Conservation (phyloP, 2,888 invertebrate genomes). For the Epsilonema sp. region DNA sequence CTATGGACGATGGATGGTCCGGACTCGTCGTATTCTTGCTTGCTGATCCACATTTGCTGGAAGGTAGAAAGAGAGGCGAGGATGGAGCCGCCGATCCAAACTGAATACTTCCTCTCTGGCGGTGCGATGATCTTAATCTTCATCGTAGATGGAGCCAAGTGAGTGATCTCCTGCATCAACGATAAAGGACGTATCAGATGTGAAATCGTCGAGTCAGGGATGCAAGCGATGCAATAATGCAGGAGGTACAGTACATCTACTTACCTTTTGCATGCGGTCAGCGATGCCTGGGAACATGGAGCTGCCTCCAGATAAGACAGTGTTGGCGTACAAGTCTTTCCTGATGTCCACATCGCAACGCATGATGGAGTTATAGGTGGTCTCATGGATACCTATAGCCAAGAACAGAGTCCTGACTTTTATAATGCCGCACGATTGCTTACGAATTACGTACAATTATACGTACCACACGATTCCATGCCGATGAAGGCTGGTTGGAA, state of each 20-base stretch:
- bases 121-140: conserved; percentile 37
- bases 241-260: no score
- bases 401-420: no score
- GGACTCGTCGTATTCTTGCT: conserved; percentile 90
- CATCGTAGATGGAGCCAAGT: conserved; percentile 46
- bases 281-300: conserved; percentile 91
- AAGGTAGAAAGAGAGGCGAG: conserved; percentile 70
- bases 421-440: no score
- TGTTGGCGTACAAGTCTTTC: conserved; percentile 60
- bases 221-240: no score
- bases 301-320: conserved; percentile 13
- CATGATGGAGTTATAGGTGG: conserved; percentile 73
- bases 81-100: conserved; percentile 95
- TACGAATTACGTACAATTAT: no score
- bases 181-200: no score
- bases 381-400: conserved; percentile 74
- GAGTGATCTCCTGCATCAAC: conserved; percentile 82
- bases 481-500: conserved; percentile 29
- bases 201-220: no score
- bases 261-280: conserved; percentile 89
- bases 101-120: conserved; percentile 87
- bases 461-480: conserved; percentile 59
- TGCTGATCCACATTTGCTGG: conserved; percentile 88
- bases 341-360: conserved; percentile 75
- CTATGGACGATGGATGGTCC: conserved; percentile 86